Percentiles rank a stretch among this genome's conserved stretches.
phyloP scores from a whole-genome alignment of 2,797 vertebrate species.

The Oreonectes daqikongensis region DNA sequence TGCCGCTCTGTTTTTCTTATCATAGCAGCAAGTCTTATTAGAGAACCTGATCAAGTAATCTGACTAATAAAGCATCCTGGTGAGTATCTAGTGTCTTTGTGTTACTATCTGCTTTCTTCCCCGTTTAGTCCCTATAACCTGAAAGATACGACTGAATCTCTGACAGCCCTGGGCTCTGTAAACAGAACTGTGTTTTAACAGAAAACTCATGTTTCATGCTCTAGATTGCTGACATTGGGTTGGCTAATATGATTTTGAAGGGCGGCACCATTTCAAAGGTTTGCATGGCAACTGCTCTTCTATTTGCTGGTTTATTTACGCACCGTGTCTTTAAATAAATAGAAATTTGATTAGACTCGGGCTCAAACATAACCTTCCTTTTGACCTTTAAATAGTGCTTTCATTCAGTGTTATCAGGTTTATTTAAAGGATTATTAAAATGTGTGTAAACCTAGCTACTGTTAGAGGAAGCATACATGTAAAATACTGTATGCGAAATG shows the following conservation, averaged over 20 bases:
- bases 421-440: background rate
- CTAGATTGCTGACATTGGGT: background rate
- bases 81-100: background rate
- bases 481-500: slow-evolving; percentile 11
- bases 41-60: background rate
- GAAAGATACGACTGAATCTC: too few relatives aligned
- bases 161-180: too few relatives aligned
- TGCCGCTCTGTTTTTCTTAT: background rate
- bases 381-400: background rate
- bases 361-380: background rate
- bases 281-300: background rate
- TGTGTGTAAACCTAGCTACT: background rate
- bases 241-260: background rate
- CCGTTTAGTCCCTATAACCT: background rate
- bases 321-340: background rate
- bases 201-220: background rate
- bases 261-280: background rate
- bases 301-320: background rate
- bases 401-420: background rate
- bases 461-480: slow-evolving; percentile 3
- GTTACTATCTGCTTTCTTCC: background rate
- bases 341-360: background rate
- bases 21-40: background rate
- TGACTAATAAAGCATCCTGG: background rate
- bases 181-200: too few relatives aligned